Evolutionary conservation across 2,888 invertebrate genomes (phyloP).

Genomic region (Falcaria lacertinaria): DNA sequence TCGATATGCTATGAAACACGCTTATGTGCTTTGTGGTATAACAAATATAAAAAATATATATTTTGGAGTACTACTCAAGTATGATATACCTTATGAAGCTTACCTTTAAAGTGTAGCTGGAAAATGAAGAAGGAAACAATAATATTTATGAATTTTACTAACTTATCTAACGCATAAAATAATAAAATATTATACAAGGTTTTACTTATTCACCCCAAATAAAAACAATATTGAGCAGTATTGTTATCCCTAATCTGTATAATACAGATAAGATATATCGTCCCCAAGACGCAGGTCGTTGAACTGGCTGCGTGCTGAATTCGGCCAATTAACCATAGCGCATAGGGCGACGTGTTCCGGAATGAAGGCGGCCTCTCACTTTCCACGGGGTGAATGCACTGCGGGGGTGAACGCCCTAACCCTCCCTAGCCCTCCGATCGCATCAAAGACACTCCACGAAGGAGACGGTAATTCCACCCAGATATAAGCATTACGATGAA

Average conservation of each 20-base stretch:
- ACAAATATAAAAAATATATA: too few relatives aligned
- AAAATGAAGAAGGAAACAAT: too few relatives aligned
- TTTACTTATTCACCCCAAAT: too few relatives aligned
- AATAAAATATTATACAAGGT: too few relatives aligned
- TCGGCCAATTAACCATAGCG: constrained; percentile 71
- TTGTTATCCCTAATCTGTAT: not conserved
- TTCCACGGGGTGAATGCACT: constrained; percentile 78
- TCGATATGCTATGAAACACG: too few relatives aligned
- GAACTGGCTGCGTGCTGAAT: constrained; percentile 60
- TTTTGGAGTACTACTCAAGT: too few relatives aligned
- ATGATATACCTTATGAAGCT: too few relatives aligned
- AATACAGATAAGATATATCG: not conserved
- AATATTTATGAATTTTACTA: too few relatives aligned
- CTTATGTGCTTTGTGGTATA: too few relatives aligned
- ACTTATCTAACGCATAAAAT: too few relatives aligned
- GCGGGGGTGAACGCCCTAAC: constrained; percentile 59
- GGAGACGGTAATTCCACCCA: constrained; percentile 37
- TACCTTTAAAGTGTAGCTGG: too few relatives aligned
- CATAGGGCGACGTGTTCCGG: constrained; percentile 53
- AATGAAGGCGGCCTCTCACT: constrained; percentile 71
- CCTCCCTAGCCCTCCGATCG: constrained; percentile 51
- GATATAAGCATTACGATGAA: constrained; percentile 22
- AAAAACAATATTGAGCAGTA: not conserved
- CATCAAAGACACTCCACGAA: constrained; percentile 69
- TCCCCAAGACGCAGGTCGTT: constrained; percentile 48